phyloP scores from a whole-genome alignment of 2,797 vertebrate genomes.

The Periophthalmus magnuspinnatus region DNA sequence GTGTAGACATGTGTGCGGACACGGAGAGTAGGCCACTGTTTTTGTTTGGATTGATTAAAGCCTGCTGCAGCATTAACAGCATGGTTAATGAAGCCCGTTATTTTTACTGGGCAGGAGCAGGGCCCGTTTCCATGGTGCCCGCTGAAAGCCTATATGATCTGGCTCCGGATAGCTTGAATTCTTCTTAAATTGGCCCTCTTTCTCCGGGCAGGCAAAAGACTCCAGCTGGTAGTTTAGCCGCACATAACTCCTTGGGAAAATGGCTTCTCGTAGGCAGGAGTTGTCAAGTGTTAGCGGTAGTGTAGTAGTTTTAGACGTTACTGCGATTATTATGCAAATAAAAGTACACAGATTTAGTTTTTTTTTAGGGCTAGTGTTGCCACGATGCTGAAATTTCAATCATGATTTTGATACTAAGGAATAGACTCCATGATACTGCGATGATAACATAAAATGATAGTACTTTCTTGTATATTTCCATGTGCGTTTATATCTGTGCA shows the following conservation, averaged over 20 bases:
- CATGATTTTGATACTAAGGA: too few relatives aligned
- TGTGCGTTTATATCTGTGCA: too few relatives aligned
- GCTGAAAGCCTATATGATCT: slow-evolving; percentile 61
- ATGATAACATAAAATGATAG: too few relatives aligned
- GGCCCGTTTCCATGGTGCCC: slow-evolving; percentile 49
- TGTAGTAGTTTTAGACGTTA: background rate
- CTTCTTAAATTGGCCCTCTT: slow-evolving; percentile 54
- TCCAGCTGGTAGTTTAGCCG: slow-evolving; percentile 50
- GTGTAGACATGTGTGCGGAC: slow-evolving; percentile 20
- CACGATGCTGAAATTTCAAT: too few relatives aligned
- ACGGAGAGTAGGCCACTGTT: slow-evolving; percentile 4
- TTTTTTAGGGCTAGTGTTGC: too few relatives aligned
- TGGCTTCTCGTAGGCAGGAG: slow-evolving; percentile 18
- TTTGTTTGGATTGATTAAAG: slow-evolving; percentile 60
- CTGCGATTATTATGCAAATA: background rate
- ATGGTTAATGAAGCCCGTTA: slow-evolving; percentile 62
- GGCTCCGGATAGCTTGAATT: slow-evolving; percentile 65
- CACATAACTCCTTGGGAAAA: slow-evolving; percentile 32
- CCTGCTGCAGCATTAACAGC: slow-evolving; percentile 41
- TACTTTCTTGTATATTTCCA: too few relatives aligned
- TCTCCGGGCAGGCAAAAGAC: slow-evolving; percentile 34
- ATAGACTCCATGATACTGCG: too few relatives aligned
- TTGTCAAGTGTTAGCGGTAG: background rate
- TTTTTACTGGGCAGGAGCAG: slow-evolving; percentile 45
- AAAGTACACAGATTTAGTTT: background rate